These are phyloP conservation scores for Mastomys coucha DNA, from an alignment of 2,113 vertebrate species.

Conservation along the genomic window DNA sequence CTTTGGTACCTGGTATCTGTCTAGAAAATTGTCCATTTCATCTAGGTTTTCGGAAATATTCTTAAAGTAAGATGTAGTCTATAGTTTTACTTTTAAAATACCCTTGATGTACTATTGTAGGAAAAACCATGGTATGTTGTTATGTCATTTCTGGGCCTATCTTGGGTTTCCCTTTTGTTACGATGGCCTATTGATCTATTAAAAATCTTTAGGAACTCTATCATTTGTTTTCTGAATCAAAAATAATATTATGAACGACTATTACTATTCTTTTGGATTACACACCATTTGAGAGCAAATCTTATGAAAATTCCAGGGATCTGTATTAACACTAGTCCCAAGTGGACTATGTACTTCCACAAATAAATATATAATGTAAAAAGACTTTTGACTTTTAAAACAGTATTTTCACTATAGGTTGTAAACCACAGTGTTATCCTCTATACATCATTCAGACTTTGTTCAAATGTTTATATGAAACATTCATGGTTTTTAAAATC, in stretches of 20 bases:
- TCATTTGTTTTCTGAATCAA: neutral
- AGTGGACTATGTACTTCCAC: neutral
- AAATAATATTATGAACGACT: neutral
- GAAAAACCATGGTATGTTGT: neutral
- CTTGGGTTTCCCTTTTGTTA: neutral
- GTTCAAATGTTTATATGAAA: constrained; percentile 34
- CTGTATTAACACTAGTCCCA: neutral
- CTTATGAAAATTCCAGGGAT: neutral
- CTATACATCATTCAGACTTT: fast-evolving
- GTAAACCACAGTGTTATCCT: neutral
- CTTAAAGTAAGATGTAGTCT: neutral
- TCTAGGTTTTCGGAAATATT: neutral
- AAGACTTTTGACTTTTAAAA: neutral
- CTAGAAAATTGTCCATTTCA: no score
- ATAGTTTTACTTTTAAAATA: neutral
- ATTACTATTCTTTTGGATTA: neutral
- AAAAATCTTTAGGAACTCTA: neutral
- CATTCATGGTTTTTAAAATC: neutral
- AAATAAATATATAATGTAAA: neutral
- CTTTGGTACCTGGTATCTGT: no score
- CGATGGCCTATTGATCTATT: neutral
- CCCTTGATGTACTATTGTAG: neutral
- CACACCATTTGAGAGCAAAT: neutral
- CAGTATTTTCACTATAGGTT: neutral
- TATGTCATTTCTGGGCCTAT: constrained; percentile 16